Evolutionary conservation across 2,888 invertebrate genomes (phyloP).

Genomic region (Tenthredo notha): DNA sequence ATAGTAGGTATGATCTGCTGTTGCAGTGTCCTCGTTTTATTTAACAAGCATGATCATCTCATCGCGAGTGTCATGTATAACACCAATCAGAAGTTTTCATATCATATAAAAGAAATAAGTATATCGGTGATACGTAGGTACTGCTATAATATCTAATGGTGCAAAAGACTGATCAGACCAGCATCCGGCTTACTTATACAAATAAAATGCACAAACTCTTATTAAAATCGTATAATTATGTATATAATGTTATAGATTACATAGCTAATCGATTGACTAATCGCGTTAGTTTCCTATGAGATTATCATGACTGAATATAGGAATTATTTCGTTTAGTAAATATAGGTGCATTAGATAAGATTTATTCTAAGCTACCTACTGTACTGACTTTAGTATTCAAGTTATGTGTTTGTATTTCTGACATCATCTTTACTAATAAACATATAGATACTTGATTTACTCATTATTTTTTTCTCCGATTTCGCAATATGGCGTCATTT

Average conservation of each 20-base stretch:
- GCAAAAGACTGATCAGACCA: constrained; percentile 24
- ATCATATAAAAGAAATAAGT: neutral
- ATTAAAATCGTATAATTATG: neutral
- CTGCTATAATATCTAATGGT: neutral
- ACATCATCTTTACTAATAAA: constrained; percentile 50
- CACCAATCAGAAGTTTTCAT: constrained; percentile 31
- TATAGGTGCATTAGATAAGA: constrained; percentile 35
- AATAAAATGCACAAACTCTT: neutral
- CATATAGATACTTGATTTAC: constrained; percentile 42
- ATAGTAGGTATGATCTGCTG: neutral
- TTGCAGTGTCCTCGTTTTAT: constrained; percentile 44
- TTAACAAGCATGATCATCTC: constrained; percentile 41
- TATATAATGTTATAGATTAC: neutral
- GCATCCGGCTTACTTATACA: constrained; percentile 13
- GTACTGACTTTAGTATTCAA: constrained; percentile 39
- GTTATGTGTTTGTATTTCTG: constrained; percentile 18
- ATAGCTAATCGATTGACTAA: neutral
- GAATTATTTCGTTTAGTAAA: constrained; percentile 4
- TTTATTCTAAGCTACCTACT: constrained; percentile 37
- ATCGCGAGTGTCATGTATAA: neutral
- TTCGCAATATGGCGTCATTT: constrained; percentile 31
- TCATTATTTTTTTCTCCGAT: constrained; percentile 16
- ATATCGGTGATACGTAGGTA: constrained; percentile 15
- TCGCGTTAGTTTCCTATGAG: neutral
- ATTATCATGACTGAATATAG: neutral